Evolutionary conservation across 2,888 invertebrate species (phyloP), one percentile per base, ranked within the genome.

Genomic region (Epinotia brunnichana): DNA sequence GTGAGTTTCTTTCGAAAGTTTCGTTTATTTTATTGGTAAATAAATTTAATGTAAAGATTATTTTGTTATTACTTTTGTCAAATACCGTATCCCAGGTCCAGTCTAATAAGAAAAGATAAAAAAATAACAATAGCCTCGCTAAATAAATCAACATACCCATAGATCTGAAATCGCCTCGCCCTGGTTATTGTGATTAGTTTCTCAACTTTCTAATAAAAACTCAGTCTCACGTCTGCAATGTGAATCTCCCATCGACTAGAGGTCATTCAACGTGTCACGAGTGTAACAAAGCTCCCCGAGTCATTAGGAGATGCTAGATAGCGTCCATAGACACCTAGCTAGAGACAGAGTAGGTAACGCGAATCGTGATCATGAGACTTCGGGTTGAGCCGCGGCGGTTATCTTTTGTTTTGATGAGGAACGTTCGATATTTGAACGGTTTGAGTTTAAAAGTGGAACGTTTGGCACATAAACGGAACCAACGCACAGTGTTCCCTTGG

Each of bases 261-360:
- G 71, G 71, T 71, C 66, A 66, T 71, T 67, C 71, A 67, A 53
- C 53, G 53, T n/a, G 56, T 54, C 66, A 66, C 66, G 66, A 56
- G 57, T 24, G 15, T 56, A 53, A 60, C 68, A 51, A 51, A 51
- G 48, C 69, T 51, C 61, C 9, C 35, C 13, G 15, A 69, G 61
- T 61, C 69, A 69, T 62, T 69, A 69, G 54, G 69, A 62, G 69
- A 69, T 62, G 69, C 41, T 56, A 66, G 59, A 70, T 70, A 70
- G 48, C 63, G 53, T 21, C 60, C 51, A 60, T 60, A 60, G 24
- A 69, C 69, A 69, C 60, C 69, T 69, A 53, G 60, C n/a, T n/a
- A n/a, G n/a, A n/a, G n/a, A n/a, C n/a, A n/a, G n/a, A n/a, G n/a
- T n/a, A n/a, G 61, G 60, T 56, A 56, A 54, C 66, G 66, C 66